These are phyloP conservation scores for Tragelaphus imberbis DNA, from an alignment of 2,113 vertebrate genomes.

Conservation along the genomic window DNA sequence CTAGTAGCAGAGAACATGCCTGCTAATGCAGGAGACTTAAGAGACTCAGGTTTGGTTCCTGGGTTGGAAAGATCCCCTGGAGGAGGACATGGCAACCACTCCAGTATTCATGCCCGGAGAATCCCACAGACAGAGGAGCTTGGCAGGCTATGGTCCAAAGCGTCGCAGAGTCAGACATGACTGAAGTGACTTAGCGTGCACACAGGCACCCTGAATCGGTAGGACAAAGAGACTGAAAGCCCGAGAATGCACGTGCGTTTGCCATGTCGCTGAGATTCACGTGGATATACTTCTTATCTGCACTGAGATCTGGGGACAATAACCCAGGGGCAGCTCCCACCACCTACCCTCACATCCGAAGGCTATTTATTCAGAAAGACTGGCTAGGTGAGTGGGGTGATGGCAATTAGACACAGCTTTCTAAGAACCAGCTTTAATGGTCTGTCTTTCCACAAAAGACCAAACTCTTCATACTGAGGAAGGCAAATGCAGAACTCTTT, in stretches of 20 bases:
- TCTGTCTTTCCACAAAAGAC: background rate
- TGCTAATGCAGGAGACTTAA: background rate
- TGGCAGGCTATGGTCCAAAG: background rate
- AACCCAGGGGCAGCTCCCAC: background rate
- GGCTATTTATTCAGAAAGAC: background rate
- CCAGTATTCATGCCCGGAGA: background rate
- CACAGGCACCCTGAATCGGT: background rate
- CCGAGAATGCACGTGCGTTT: background rate
- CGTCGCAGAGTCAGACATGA: accelerated
- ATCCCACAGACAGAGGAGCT: background rate
- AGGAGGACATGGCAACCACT: background rate
- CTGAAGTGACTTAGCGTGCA: background rate
- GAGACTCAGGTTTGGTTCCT: background rate
- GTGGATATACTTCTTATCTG: background rate
- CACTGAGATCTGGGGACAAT: background rate
- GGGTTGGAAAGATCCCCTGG: background rate
- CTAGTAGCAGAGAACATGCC: background rate
- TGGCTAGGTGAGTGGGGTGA: background rate
- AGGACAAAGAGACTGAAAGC: background rate
- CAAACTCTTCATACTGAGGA: background rate
- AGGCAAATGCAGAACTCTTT: background rate
- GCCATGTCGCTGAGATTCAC: accelerated
- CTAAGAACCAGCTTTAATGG: background rate
- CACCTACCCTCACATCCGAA: background rate
- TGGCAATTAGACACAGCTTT: background rate